Evolutionary conservation across 2,797 vertebrate genomes (phyloP), one percentile per base, ranked within the genome.

Genomic region (Orestias chungarensis): DNA sequence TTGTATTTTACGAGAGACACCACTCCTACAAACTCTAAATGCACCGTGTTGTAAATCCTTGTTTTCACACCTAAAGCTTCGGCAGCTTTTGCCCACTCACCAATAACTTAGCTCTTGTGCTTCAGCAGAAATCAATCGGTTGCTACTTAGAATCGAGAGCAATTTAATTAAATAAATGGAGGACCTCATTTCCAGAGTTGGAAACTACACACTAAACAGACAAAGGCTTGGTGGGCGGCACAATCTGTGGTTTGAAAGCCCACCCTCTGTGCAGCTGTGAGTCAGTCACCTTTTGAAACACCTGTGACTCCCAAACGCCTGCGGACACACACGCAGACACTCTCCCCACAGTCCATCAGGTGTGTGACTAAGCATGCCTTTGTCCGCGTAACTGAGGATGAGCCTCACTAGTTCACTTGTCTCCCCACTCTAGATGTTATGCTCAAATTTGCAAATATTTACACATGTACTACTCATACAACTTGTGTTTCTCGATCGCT

Each of bases 81-180:
- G 49, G 69, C 73, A 59, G 80, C 69, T 82, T 74, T 46, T 52
- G 76, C 62, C 75, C 67, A 78, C 74, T 78, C 85, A 31, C 78
- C 71, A 72, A 55, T 83, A 81, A 84, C 78, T 75, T 67, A 4
- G 47, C 66, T 68, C 83, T 77, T 84, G 84, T 84, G 84, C 72
- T 79, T 71, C 74, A 43, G 68, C 76, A 76, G 70, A 84, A 92
- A 92, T 92, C 89, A 82, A 87, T 91, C 38, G 43, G 23, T 59
- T 35, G 75, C 74, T 81, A 66, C 87, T 91, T 86, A 78, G 77
- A 88, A 87, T 83, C 77, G 79, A 74, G 70, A 75, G 71, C 67
- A 68, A 47, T 89, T 87, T 89, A 89, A 90, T 93, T 88, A 87
- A 88, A 90, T 88, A 88, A 86, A 92, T 88, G 82, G 81, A 84